phyloP scores from a whole-genome alignment of 1,140 invertebrate genomes.

The Drosophila leontia region DNA sequence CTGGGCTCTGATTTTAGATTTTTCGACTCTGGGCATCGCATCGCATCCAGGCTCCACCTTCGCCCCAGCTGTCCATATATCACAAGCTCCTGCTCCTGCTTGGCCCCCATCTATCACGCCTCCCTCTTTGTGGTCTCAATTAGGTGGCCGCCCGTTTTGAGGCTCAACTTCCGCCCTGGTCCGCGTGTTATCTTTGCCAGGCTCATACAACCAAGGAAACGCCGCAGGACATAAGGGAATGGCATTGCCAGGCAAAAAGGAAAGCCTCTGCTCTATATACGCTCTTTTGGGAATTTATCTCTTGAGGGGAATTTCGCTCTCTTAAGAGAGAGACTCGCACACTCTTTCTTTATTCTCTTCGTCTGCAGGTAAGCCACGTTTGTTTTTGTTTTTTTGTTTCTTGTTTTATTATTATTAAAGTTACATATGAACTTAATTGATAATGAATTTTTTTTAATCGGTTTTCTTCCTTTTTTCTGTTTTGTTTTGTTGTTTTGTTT shows the following conservation, averaged over 20 bases:
- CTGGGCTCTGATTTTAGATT: slow-evolving; percentile 47
- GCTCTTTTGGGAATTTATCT: slow-evolving; percentile 30
- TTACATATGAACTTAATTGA: slow-evolving; percentile 83
- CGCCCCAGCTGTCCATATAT: slow-evolving; percentile 27
- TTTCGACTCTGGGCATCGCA: slow-evolving; percentile 31
- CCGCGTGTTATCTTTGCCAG: slow-evolving; percentile 58
- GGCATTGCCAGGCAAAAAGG: slow-evolving; percentile 38
- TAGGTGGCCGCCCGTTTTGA: slow-evolving; percentile 45
- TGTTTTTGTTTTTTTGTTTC: slow-evolving; percentile 50
- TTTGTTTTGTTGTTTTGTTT: slow-evolving; percentile 2
- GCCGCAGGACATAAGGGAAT: slow-evolving; percentile 29
- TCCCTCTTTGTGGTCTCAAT: slow-evolving; percentile 68
- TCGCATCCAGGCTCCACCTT: slow-evolving; percentile 8
- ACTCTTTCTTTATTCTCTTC: slow-evolving; percentile 46
- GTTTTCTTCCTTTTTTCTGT: slow-evolving; percentile 34
- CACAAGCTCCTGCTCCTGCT: not conserved
- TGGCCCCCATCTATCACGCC: slow-evolving; percentile 26
- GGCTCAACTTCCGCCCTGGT: slow-evolving; percentile 40
- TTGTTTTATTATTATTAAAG: slow-evolving; percentile 82
- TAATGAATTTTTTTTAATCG: slow-evolving; percentile 75
- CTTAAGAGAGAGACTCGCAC: not conserved
- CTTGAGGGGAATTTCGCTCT: slow-evolving; percentile 1
- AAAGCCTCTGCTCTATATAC: not conserved
- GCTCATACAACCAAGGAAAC: slow-evolving; percentile 50
- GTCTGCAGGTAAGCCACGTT: slow-evolving; percentile 37